phyloP scores from a whole-genome alignment of 2,797 vertebrate species.

The Cirrhinus molitorella region DNA sequence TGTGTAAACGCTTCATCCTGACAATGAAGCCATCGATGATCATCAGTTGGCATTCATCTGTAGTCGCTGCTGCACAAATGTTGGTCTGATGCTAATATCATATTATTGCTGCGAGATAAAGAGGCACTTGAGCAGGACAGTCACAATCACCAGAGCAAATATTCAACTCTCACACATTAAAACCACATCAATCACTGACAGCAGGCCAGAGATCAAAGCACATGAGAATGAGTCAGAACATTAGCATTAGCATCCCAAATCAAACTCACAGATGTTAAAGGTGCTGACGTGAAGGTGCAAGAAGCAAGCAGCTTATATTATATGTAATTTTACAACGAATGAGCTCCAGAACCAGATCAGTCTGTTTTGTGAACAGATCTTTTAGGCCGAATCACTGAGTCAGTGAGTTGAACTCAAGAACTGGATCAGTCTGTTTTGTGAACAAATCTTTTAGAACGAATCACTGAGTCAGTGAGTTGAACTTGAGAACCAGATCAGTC shows the following conservation, averaged over 20 bases:
- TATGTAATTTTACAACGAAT: background rate
- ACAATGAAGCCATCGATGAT: conserved; percentile 24
- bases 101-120: conserved; percentile 27
- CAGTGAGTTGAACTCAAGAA: too few relatives aligned
- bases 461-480: background rate
- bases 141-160: conserved; percentile 16
- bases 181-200: conserved; percentile 6
- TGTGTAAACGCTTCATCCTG: conserved; percentile 16
- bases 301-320: background rate
- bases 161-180: conserved; percentile 22
- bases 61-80: conserved; percentile 9
- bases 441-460: too few relatives aligned
- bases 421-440: too few relatives aligned
- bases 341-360: background rate
- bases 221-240: background rate
- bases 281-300: background rate
- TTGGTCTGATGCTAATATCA: conserved; percentile 34
- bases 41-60: conserved; percentile 32
- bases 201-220: background rate
- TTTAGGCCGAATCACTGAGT: background rate
- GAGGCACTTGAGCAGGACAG: background rate
- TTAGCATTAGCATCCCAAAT: background rate
- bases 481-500: too few relatives aligned
- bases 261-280: background rate
- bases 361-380: too few relatives aligned